phyloP scores from a whole-genome alignment of 2,797 vertebrate genomes.

The Melanotaenia parkinsoni region DNA sequence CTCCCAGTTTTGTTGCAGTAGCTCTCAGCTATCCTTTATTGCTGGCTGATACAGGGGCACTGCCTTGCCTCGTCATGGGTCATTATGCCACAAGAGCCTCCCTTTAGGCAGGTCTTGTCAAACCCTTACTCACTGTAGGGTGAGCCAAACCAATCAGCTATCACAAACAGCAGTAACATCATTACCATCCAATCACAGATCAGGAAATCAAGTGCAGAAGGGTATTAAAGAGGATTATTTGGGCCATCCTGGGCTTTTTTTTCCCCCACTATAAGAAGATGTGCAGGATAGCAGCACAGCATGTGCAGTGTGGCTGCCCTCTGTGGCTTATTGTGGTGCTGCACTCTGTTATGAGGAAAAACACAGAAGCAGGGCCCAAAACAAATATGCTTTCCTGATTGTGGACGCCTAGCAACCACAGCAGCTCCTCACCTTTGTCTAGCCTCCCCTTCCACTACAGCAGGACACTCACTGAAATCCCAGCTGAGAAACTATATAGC shows the following conservation, averaged over 20 bases:
- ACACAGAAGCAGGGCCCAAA: slow-evolving; percentile 58
- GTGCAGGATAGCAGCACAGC: slow-evolving; percentile 13
- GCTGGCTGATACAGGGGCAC: slow-evolving; percentile 58
- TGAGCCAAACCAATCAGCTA: slow-evolving; percentile 77
- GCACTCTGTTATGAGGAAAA: slow-evolving; percentile 59
- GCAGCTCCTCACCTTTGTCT: slow-evolving; percentile 63
- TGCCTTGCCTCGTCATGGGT: slow-evolving; percentile 68
- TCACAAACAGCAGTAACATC: slow-evolving; percentile 69
- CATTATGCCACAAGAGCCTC: slow-evolving; percentile 68
- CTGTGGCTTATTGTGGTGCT: slow-evolving; percentile 64
- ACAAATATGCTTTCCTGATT: slow-evolving; percentile 64
- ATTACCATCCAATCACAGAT: slow-evolving; percentile 80
- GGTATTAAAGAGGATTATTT: slow-evolving; percentile 87
- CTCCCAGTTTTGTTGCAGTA: slow-evolving; percentile 47
- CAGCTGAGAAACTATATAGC: slow-evolving; percentile 59
- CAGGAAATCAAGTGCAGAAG: slow-evolving; percentile 77
- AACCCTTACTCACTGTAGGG: slow-evolving; percentile 62
- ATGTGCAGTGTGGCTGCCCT: slow-evolving; percentile 64
- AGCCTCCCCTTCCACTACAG: slow-evolving; percentile 46
- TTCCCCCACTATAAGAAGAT: slow-evolving; percentile 38
- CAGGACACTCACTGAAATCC: slow-evolving; percentile 63
- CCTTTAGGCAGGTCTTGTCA: slow-evolving; percentile 62
- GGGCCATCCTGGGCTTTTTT: slow-evolving; percentile 72
- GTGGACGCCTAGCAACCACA: slow-evolving; percentile 78
- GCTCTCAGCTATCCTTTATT: slow-evolving; percentile 45